phyloP scores from a whole-genome alignment of 1,140 invertebrate genomes.

The Meloidogyne exigua region DNA sequence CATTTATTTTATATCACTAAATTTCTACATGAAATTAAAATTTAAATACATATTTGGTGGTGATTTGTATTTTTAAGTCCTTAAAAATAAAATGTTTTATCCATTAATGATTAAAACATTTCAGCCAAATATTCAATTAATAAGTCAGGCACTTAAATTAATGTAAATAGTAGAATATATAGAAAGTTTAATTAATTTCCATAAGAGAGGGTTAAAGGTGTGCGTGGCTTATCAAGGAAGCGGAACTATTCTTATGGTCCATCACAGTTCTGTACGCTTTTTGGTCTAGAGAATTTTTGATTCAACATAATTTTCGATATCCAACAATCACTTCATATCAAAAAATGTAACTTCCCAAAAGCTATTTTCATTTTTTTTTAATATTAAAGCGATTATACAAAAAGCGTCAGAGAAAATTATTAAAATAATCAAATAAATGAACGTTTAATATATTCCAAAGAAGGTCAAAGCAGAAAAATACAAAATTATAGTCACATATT shows the following conservation, averaged over 20 bases:
- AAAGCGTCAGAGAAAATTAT: not conserved
- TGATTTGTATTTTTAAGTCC: not conserved
- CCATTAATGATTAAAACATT: not conserved
- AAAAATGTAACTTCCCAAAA: not conserved
- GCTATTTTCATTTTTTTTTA: not conserved
- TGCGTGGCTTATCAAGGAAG: no score
- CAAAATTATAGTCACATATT: not conserved
- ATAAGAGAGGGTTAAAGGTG: no score
- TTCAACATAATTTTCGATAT: no score
- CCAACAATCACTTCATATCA: not conserved
- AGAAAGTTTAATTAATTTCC: no score
- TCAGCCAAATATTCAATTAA: not conserved
- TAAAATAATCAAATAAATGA: not conserved
- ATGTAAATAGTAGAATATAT: not conserved
- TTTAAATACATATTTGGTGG: not conserved
- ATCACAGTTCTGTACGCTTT: no score
- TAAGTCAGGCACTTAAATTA: not conserved
- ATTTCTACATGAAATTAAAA: no score
- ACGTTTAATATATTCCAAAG: not conserved
- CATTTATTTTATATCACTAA: no score
- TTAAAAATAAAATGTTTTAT: not conserved
- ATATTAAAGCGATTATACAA: not conserved
- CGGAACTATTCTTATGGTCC: no score
- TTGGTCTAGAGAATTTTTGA: no score
- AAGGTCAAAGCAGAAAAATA: not conserved